These are phyloP conservation scores for Nemurella pictetii DNA, from an alignment of 2,888 invertebrate genomes.

Conservation along the genomic window DNA sequence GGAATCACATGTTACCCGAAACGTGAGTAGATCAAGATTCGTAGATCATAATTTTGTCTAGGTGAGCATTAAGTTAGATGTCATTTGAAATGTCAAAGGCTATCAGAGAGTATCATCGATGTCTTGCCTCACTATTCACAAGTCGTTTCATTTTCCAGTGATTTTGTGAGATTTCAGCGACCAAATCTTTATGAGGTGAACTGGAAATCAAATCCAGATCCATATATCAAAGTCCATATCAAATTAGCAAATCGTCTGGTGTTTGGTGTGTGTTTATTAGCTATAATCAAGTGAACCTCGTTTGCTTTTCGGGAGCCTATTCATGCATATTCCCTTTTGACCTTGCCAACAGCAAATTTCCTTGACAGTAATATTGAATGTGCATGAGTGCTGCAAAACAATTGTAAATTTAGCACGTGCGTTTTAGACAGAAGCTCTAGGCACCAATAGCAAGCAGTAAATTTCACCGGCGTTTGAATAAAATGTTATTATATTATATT, in stretches of 20 bases:
- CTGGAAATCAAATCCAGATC: neutral
- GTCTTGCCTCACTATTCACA: no score
- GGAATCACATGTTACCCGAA: no score
- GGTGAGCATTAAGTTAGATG: no score
- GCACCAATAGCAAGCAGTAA: neutral
- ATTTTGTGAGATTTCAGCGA: no score
- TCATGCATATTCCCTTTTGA: neutral
- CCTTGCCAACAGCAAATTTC: neutral
- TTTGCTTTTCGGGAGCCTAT: neutral
- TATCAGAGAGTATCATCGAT: no score
- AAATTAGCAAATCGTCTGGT: neutral
- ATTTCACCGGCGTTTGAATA: neutral
- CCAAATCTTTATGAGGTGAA: no score
- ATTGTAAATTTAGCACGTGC: neutral
- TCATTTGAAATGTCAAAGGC: no score
- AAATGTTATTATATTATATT: neutral
- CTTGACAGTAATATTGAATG: neutral
- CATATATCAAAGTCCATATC: neutral
- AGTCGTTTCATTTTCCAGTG: no score
- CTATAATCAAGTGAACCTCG: neutral
- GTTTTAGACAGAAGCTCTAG: neutral
- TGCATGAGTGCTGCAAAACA: neutral
- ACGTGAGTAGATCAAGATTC: no score
- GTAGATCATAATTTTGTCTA: no score
- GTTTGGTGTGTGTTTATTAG: neutral